Evolutionary conservation across 2,888 invertebrate species (phyloP).

Genomic region (Drosophila subquinaria): DNA sequence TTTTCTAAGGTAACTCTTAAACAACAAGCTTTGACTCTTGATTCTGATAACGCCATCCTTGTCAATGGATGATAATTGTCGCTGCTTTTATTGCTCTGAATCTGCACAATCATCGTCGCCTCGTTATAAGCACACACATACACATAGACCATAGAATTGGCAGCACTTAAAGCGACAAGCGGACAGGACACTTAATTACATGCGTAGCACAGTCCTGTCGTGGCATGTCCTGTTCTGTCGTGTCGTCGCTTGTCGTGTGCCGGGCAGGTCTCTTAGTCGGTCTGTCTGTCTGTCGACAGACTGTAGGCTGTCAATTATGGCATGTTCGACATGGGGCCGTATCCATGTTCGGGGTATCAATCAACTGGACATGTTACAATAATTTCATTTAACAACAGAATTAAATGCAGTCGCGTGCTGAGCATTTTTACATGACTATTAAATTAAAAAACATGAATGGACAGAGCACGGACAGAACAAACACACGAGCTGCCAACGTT

Average conservation of each 20-base stretch:
- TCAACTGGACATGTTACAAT: conserved; percentile 72
- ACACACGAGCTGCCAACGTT: conserved; percentile 59
- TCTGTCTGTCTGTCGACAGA: conserved; percentile 21
- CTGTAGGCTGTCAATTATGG: conserved; percentile 71
- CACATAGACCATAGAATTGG: conserved; percentile 34
- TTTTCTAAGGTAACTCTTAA: neutral
- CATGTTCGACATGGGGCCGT: conserved; percentile 55
- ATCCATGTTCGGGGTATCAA: conserved; percentile 63
- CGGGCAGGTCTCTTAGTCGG: neutral
- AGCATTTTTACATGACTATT: conserved; percentile 76
- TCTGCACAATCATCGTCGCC: conserved; percentile 36
- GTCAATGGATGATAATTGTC: conserved; percentile 24
- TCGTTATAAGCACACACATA: conserved; percentile 28
- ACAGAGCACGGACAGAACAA: conserved; percentile 26
- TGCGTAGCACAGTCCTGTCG: conserved; percentile 37
- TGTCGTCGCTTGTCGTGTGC: conserved; percentile 25
- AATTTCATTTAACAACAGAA: conserved; percentile 71
- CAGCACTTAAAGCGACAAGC: conserved; percentile 68
- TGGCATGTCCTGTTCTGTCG: conserved; percentile 15
- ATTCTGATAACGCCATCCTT: neutral
- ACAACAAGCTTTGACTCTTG: neutral
- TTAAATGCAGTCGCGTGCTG: conserved; percentile 76
- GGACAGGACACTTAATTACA: conserved; percentile 72
- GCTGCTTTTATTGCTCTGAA: conserved; percentile 33
- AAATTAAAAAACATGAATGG: conserved; percentile 79